Conservation (phyloP, 2,888 invertebrate species). For the Ferrisia virgata region DNA sequence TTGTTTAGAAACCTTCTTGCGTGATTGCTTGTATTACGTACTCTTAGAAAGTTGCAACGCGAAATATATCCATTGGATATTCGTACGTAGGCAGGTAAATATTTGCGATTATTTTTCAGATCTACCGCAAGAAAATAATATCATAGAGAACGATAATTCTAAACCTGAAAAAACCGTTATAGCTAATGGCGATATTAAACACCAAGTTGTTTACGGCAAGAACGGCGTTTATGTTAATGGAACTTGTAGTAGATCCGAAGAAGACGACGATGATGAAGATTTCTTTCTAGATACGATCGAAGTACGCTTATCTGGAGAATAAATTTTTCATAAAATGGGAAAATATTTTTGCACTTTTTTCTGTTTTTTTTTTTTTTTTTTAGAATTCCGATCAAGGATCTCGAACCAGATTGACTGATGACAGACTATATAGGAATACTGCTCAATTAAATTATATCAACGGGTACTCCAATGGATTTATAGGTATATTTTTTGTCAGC, state of each 20-base stretch:
- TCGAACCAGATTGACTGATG: background rate
- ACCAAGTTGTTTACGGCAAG: background rate
- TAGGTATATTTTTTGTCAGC: background rate
- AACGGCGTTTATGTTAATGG: constrained; percentile 15
- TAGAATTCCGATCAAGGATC: constrained; percentile 27
- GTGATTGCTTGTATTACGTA: constrained; percentile 8
- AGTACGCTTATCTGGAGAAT: constrained; percentile 55
- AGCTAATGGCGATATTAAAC: background rate
- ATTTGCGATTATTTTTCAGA: constrained; percentile 2
- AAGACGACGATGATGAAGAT: constrained; percentile 67
- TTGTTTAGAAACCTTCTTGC: constrained; percentile 39
- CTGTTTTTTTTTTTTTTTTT: background rate
- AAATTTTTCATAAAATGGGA: background rate
- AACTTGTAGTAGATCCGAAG: constrained; percentile 39
- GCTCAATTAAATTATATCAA: constrained; percentile 30
- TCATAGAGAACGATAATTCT: background rate
- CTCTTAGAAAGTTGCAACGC: background rate
- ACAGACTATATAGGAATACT: constrained; percentile 6
- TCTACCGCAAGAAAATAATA: constrained; percentile 12
- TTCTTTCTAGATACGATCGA: constrained; percentile 80
- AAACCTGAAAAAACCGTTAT: constrained; percentile 6
- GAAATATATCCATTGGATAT: background rate
- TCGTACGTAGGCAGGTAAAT: background rate
- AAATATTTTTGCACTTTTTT: background rate
- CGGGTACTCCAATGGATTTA: background rate